These are phyloP conservation scores for Anniella stebbinsi DNA, from an alignment of 2,797 vertebrate genomes.

Conservation along the genomic window DNA sequence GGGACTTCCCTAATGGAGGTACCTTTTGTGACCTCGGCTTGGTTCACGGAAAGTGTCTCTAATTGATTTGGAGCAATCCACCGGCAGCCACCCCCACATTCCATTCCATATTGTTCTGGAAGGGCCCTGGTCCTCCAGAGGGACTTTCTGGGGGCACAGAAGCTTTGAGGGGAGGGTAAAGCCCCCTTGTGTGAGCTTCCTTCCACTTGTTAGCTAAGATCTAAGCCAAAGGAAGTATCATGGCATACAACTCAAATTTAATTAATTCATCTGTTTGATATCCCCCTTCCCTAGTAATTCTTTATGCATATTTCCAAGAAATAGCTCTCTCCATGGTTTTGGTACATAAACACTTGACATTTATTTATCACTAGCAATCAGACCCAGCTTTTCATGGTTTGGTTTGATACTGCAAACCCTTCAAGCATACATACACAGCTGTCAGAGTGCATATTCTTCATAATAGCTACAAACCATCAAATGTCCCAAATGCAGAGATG, in stretches of 20 bases:
- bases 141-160: neutral
- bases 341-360: neutral
- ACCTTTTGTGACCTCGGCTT: neutral
- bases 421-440: no score
- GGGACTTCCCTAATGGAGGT: neutral
- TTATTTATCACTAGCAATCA: neutral
- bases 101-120: neutral
- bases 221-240: neutral
- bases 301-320: neutral
- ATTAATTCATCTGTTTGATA: neutral
- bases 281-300: neutral
- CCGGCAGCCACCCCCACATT: neutral
- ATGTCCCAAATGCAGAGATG: neutral
- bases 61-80: neutral
- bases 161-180: neutral
- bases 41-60: neutral
- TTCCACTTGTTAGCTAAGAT: neutral
- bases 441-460: neutral
- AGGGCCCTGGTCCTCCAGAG: neutral
- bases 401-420: no score
- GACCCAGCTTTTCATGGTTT: no score
- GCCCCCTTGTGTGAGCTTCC: neutral
- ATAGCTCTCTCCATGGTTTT: neutral
- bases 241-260: neutral
- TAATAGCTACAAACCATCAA: neutral